Percentiles rank a stretch among this genome's conserved stretches.
Conservation (phyloP, 2,888 invertebrate species). For the Diarsia rubi region DNA sequence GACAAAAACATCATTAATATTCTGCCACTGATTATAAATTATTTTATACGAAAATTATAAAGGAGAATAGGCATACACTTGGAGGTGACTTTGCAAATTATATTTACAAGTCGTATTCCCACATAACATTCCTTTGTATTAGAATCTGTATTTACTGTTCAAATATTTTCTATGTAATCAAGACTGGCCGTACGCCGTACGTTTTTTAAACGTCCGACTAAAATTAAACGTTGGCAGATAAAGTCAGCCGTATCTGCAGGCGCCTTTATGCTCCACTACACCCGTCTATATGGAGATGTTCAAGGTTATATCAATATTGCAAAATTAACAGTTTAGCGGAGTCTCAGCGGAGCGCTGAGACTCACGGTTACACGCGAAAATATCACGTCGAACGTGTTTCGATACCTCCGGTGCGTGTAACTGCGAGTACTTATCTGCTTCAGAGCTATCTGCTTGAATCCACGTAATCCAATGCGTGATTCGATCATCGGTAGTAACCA, state of each 20-base stretch:
- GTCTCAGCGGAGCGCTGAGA: conserved; percentile 70
- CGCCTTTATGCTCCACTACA: conserved; percentile 61
- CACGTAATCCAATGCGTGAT: conserved; percentile 41
- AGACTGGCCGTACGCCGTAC: conserved; percentile 26
- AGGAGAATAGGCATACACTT: conserved; percentile 20
- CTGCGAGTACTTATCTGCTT: conserved; percentile 20
- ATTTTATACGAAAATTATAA: conserved; percentile 28
- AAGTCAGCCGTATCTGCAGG: conserved; percentile 48
- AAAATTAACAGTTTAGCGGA: conserved; percentile 71
- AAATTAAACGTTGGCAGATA: conserved; percentile 59
- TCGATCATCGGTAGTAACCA: conserved; percentile 10
- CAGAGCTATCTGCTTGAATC: conserved; percentile 22
- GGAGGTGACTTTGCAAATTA: conserved; percentile 48
- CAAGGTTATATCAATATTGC: conserved; percentile 81
- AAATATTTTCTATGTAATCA: conserved; percentile 49
- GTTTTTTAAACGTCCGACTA: conserved; percentile 51
- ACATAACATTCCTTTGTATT: conserved; percentile 19
- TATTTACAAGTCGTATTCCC: conserved; percentile 28
- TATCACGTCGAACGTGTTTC: conserved; percentile 42
- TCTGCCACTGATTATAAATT: conserved; percentile 36
- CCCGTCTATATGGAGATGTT: conserved; percentile 66
- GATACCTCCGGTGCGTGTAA: conserved; percentile 26
- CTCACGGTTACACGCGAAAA: conserved; percentile 62
- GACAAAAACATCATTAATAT: conserved; percentile 48
- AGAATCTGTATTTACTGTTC: conserved; percentile 27